A percentile compares a stretch with the other conserved stretches of the same genome.
Evolutionary conservation across 2,797 vertebrate species (phyloP).

Genomic region (Carduelis carduelis): DNA sequence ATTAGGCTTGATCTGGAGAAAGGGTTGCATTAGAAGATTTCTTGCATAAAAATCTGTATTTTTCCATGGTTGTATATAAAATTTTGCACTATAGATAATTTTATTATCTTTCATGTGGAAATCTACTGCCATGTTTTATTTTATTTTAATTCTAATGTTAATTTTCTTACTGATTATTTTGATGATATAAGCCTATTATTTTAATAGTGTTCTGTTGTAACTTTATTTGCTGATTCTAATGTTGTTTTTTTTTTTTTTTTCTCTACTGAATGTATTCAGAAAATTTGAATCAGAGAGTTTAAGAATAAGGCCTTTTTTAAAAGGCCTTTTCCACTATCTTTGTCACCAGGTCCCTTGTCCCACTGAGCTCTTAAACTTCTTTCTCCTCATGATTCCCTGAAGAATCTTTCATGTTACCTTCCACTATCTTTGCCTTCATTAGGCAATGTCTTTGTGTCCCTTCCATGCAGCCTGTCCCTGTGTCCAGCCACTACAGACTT

Average conservation of each 20-base stretch:
- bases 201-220: neutral
- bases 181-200: neutral
- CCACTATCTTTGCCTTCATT: neutral
- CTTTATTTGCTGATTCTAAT: neutral
- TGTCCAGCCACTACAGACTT: neutral
- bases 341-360: neutral
- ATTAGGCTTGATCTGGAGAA: neutral
- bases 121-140: neutral
- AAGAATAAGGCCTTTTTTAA: neutral
- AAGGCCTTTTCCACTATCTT: neutral
- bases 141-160: neutral
- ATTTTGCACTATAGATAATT: neutral
- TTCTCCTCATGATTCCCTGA: neutral
- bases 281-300: neutral
- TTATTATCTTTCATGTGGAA: neutral
- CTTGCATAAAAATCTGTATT: neutral
- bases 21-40: neutral
- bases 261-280: neutral
- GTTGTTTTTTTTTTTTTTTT: neutral
- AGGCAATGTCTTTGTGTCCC: neutral
- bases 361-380: neutral
- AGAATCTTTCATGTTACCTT: neutral
- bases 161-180: neutral
- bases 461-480: neutral
- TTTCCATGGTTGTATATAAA: neutral